Percentiles rank a stretch among this genome's conserved stretches.
These are phyloP conservation scores for Paraescarpia echinospica DNA, from an alignment of 1,140 invertebrate species.

Conservation along the genomic window DNA sequence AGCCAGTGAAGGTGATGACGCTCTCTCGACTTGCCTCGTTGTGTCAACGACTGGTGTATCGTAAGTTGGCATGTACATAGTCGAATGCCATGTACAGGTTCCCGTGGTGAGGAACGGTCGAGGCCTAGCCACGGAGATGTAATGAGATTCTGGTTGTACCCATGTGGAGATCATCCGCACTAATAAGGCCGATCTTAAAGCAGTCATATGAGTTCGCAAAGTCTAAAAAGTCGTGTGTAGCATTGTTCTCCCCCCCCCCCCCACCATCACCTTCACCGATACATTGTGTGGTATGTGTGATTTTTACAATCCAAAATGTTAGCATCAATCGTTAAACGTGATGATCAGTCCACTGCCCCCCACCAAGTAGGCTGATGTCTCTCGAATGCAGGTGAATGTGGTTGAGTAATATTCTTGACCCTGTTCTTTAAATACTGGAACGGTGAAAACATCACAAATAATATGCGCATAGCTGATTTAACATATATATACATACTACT, in stretches of 20 bases:
- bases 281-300: too few species aligned
- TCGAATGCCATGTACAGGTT: neutral
- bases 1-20: neutral
- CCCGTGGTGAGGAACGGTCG: neutral
- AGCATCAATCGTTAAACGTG: too few species aligned
- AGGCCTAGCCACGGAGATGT: neutral
- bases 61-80: neutral
- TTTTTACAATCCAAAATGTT: too few species aligned
- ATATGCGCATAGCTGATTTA: neutral
- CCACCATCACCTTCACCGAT: too few species aligned
- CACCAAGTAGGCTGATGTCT: neutral
- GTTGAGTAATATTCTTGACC: neutral
- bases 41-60: too few species aligned
- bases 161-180: neutral
- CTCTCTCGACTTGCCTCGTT: too few species aligned
- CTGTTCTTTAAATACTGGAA: neutral
- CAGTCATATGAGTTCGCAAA: too few species aligned
- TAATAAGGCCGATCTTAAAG: neutral
- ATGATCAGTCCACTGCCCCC: too few species aligned
- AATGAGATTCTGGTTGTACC: neutral
- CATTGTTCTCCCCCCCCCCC: too few species aligned
- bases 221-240: too few species aligned
- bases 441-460: neutral
- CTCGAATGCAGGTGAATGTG: neutral
- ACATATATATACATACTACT: neutral